Evolutionary conservation across 2,797 vertebrate genomes (phyloP), one percentile per base, ranked within the genome.

Genomic region (Erpetoichthys calabaricus): DNA sequence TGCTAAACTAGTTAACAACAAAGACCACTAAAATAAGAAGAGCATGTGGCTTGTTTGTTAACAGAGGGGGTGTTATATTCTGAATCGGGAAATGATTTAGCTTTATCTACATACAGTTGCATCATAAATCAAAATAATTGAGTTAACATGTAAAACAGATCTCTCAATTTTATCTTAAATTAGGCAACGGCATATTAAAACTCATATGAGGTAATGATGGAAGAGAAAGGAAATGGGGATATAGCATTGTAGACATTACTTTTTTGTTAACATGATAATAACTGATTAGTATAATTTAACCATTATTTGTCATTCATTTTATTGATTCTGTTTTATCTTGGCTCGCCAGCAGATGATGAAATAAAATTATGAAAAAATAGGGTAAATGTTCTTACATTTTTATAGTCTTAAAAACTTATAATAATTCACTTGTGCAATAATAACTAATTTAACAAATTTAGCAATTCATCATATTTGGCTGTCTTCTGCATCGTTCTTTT

Each of bases 41-140:
- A 73, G 76, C 71, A 80, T 82, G 64, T 55, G 57, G 64, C 80
- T 79, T 73, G 8, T 53, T 63, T 74, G 69, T 70, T 76, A 57
- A 4, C 75, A 60, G 58, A 71, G 74, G 73, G 76, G 74, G 75
- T 71, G 70, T 70, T 67, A 64, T 58, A 41, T 73, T 69, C 75
- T 75, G 71, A 74, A 74, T 82, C 68, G 78, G 73, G 75, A 62
- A 69, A 76, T 79, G 82, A 89, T 73, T 76, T 72, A 64, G 64
- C 67, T 44, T 68, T 80, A 82, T 76, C 79, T 77, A 72, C 66
- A 58, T 76, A 72, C 80, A 72, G 83, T 83, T 74, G 80, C 72
- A 74, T 82, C 86, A 84, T 91, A 89, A 88, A 91, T 92, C 89
- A 89, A 80, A 85, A 85, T 92, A 87, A 91, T 89, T 68, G 80